A percentile compares a stretch with the other conserved stretches of the same genome.
Conservation (phyloP, 35 echinoderm and acorn worm genomes). For the Eucidaris tribuloides region DNA sequence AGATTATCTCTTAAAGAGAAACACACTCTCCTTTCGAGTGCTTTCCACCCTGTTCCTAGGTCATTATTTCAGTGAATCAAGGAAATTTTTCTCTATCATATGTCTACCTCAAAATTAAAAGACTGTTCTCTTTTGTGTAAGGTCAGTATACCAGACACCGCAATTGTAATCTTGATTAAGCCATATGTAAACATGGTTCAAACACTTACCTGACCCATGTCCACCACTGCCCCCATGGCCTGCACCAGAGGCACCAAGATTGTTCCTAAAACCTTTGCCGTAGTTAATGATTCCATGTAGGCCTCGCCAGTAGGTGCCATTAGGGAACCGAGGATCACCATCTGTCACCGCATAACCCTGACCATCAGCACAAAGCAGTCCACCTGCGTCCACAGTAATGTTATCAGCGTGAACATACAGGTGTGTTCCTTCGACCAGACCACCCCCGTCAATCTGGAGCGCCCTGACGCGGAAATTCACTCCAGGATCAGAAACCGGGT, state of each 20-base stretch:
- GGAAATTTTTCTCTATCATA: too few relatives aligned
- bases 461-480: slow-evolving; percentile 53
- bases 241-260: slow-evolving; percentile 44
- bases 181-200: too few relatives aligned
- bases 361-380: slow-evolving; percentile 60
- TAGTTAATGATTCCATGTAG: slow-evolving; percentile 87
- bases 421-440: slow-evolving; percentile 79
- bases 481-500: slow-evolving; percentile 69
- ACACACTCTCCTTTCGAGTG: too few relatives aligned
- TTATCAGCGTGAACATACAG: slow-evolving; percentile 77
- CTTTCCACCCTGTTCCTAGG: too few relatives aligned
- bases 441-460: slow-evolving; percentile 80
- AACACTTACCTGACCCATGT: slow-evolving; percentile 56
- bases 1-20: too few relatives aligned
- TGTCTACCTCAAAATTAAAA: too few relatives aligned
- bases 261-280: slow-evolving; percentile 52
- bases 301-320: slow-evolving; percentile 58
- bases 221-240: slow-evolving; percentile 92
- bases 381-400: slow-evolving; percentile 86
- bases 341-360: slow-evolving; percentile 54
- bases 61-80: too few relatives aligned
- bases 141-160: too few relatives aligned
- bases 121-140: too few relatives aligned
- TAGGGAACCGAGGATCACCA: slow-evolving; percentile 42
- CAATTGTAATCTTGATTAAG: too few relatives aligned